Evolutionary conservation across 64 coral and sea anemone genomes (phyloP).

Genomic region (Actinia tenebrosa): DNA sequence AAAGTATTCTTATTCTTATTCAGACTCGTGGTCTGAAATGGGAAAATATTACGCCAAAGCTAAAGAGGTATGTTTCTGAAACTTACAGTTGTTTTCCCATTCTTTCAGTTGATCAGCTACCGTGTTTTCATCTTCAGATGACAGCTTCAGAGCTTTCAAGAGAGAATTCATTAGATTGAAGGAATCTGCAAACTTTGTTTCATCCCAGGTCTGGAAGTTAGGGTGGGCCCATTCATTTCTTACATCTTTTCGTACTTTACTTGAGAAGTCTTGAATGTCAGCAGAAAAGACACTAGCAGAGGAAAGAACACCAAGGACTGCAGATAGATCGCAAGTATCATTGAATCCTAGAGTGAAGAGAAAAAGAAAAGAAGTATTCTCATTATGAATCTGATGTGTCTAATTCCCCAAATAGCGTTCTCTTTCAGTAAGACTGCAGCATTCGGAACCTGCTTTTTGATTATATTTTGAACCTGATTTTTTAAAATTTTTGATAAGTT

Average conservation of each 20-base stretch:
- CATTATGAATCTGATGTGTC: neutral
- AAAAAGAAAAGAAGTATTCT: too few relatives aligned
- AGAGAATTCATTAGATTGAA: constrained; percentile 37
- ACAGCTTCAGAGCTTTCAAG: constrained; percentile 32
- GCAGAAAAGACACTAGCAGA: constrained; percentile 17
- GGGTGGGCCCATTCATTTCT: constrained; percentile 56
- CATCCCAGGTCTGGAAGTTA: constrained; percentile 45
- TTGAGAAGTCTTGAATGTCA: constrained; percentile 23
- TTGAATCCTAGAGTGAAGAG: constrained; percentile 23
- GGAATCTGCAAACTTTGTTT: constrained; percentile 2
- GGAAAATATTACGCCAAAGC: too few relatives aligned
- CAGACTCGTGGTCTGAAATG: too few relatives aligned
- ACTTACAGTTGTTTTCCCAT: constrained; percentile 52
- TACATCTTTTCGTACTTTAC: constrained; percentile 30
- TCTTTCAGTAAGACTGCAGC: too few relatives aligned
- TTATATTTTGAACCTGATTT: too few relatives aligned
- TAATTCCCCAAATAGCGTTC: too few relatives aligned
- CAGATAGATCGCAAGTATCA: constrained; percentile 52
- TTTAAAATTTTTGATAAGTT: too few relatives aligned
- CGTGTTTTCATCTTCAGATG: constrained; percentile 5
- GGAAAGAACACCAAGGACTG: constrained; percentile 21
- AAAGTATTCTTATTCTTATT: neutral
- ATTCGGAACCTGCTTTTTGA: too few relatives aligned
- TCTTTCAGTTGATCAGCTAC: constrained; percentile 18
- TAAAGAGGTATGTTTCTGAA: too few relatives aligned